Evolutionary conservation across 2,113 vertebrate genomes (phyloP).

Genomic region (Alligator sinensis): DNA sequence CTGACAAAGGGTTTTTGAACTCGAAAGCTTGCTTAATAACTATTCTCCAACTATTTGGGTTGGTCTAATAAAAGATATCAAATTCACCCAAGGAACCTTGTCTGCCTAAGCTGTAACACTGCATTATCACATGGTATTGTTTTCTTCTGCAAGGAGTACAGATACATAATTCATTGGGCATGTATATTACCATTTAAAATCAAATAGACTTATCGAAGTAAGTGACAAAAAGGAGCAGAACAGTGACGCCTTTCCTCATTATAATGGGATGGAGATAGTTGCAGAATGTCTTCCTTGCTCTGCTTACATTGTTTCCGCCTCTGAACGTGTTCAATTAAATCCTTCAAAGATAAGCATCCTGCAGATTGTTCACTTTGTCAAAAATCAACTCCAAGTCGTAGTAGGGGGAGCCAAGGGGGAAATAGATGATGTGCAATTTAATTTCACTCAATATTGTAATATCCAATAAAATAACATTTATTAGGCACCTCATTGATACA

Average conservation of each 20-base stretch:
- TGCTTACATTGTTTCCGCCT: background rate
- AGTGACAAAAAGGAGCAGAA: background rate
- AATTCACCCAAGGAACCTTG: too few relatives aligned
- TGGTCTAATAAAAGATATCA: too few relatives aligned
- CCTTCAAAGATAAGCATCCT: background rate
- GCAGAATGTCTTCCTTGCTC: background rate
- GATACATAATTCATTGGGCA: background rate
- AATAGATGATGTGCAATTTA: background rate
- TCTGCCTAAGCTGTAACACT: too few relatives aligned
- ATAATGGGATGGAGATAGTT: constrained; percentile 17
- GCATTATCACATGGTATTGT: background rate
- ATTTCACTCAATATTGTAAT: background rate
- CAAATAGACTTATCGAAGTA: constrained; percentile 2
- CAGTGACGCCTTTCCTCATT: background rate
- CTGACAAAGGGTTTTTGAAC: too few relatives aligned
- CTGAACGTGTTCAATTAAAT: constrained; percentile 1
- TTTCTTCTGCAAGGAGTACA: background rate
- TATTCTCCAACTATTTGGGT: too few relatives aligned
- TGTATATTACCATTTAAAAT: background rate
- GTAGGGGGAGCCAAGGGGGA: background rate
- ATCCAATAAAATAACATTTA: background rate
- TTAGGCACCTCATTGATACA: background rate
- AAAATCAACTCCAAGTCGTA: background rate
- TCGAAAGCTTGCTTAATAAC: too few relatives aligned
- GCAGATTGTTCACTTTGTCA: constrained; percentile 6